Evolutionary conservation across 2,113 vertebrate species (phyloP), one percentile per base, ranked within the genome.

Genomic region (Brachionichthys hirsutus): DNA sequence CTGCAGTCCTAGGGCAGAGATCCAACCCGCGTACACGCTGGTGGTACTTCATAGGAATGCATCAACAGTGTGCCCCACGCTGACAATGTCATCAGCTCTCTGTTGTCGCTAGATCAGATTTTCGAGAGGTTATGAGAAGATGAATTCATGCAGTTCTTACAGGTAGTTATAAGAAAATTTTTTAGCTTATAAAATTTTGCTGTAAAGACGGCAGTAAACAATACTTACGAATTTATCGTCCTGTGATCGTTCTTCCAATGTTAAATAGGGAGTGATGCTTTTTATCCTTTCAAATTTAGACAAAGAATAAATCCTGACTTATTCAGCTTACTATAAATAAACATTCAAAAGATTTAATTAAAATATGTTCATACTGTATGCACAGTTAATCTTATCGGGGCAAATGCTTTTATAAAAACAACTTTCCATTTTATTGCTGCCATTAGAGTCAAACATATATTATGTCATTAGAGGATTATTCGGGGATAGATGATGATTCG

Each of bases 381-480:
- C 55, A 42, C 38, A 50, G 54, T 46, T 57, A 58, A 78, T 77
- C 53, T 62, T 65, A 69, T 81, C 56, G 68, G 63, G 48, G 54
- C 40, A 62, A 61, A 69, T 62, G 44, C 50, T 58, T 48, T 58
- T 70, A 55, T 78, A 63, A 81, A 83, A 81, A 78, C 53, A 60
- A 62, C 54, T 66, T 63, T 38, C 46, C 1, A 6, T 76, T 83
- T 77, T 78, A 82, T 69, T 74, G 56, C 77, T 59, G 60, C 59
- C 60, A 73, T 81, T 81, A 73, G 53, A 66, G 60, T 76, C 43
- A 52, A 67, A 72, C 58, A 67, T 78, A 58, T 79, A 81, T 87
- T 85, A 84, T 76, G 49, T 75, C 73, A 81, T 84, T 81, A 83
- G 38, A 57, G 54, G 62, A 82, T 75, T 75, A 79, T 50, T 68